Evolutionary conservation across 92 coral and sea anemone genomes (phyloP).

Genomic region (Micromussa lordhowensis): DNA sequence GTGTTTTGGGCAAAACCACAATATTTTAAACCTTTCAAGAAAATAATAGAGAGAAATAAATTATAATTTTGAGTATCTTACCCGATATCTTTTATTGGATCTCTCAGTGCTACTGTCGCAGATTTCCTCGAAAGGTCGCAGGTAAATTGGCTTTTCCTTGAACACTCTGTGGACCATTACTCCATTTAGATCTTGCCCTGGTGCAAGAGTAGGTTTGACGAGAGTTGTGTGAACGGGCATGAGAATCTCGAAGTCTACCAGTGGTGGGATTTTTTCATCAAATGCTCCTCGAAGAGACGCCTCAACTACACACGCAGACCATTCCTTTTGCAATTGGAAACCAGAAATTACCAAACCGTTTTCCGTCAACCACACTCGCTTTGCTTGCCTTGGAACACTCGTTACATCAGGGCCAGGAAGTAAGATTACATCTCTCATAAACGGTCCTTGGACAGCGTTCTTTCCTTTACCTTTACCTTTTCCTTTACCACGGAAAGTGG

Average conservation of each 20-base stretch:
- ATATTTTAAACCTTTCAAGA: too few relatives aligned
- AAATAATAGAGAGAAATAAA: too few relatives aligned
- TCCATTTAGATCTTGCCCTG: constrained; percentile 57
- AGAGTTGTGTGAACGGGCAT: constrained; percentile 61
- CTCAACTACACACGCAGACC: constrained; percentile 63
- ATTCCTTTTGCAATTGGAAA: constrained; percentile 61
- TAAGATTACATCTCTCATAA: constrained; percentile 66
- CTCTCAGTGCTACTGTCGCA: constrained; percentile 28
- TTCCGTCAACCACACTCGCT: constrained; percentile 63
- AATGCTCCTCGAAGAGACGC: constrained; percentile 36
- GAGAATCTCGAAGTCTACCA: constrained; percentile 54
- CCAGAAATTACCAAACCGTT: constrained; percentile 59
- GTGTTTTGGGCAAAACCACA: too few relatives aligned
- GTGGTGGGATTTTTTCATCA: constrained; percentile 39
- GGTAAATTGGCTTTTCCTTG: constrained; percentile 38
- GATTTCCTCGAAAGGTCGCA: constrained; percentile 39
- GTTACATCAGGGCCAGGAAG: constrained; percentile 58
- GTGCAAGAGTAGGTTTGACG: constrained; percentile 61
- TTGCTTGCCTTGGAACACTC: constrained; percentile 61
- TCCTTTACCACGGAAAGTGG: constrained; percentile 33
- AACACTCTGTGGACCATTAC: constrained; percentile 54
- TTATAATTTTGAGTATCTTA: too few relatives aligned
- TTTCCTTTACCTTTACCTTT: constrained; percentile 39
- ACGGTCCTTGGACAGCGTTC: constrained; percentile 55
- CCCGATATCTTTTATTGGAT: too few relatives aligned